phyloP scores from a whole-genome alignment of 2,113 vertebrate genomes.

The Eira barbara region DNA sequence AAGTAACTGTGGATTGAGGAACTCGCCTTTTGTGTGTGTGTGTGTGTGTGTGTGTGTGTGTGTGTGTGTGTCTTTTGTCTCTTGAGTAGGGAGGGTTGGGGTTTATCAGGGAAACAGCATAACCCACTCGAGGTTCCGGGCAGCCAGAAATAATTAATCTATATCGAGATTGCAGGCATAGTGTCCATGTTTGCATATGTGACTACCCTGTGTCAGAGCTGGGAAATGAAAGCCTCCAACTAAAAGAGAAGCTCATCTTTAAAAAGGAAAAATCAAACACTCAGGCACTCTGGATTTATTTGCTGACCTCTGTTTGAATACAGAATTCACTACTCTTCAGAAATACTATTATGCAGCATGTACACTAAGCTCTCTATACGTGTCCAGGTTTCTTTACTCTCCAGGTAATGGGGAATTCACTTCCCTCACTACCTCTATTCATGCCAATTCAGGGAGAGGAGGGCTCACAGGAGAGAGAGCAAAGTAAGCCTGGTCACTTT shows the following conservation, averaged over 20 bases:
- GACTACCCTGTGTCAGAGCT: background rate
- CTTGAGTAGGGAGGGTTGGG: background rate
- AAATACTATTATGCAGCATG: background rate
- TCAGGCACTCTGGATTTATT: background rate
- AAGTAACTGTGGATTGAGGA: constrained; percentile 33
- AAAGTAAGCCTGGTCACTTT: background rate
- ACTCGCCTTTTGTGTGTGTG: background rate
- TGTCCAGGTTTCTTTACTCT: background rate
- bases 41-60: background rate
- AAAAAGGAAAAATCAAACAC: constrained; percentile 6
- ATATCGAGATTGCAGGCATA: constrained; percentile 2
- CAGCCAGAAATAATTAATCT: constrained; percentile 52
- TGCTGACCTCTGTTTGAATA: constrained; percentile 38
- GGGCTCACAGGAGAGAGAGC: background rate
- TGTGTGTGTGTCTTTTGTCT: constrained; percentile 31
- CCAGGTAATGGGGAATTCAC: background rate
- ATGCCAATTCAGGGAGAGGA: background rate
- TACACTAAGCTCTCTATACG: background rate
- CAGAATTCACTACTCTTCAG: constrained; percentile 17
- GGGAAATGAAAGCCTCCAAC: constrained; percentile 37
- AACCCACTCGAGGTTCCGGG: background rate
- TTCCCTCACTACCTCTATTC: background rate
- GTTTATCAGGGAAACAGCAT: background rate
- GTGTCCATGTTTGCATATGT: constrained; percentile 21
- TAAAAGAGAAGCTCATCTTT: constrained; percentile 51